A percentile compares a stretch with the other conserved stretches of the same genome.
Conservation (phyloP, 2,888 invertebrate species). For the Torymus texanus region DNA sequence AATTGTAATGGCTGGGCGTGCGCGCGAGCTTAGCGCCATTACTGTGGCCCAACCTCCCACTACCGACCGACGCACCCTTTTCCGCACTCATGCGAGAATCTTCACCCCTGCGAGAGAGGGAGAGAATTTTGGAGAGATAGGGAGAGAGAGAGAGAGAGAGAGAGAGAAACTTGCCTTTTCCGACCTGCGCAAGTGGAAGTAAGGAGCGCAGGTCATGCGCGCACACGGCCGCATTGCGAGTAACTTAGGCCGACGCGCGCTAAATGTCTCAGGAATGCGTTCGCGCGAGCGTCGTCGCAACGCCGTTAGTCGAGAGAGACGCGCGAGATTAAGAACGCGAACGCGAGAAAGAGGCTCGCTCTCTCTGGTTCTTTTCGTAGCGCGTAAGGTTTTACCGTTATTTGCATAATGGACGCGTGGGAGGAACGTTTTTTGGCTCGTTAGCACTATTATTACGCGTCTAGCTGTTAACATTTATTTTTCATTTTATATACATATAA, state of each 20-base stretch:
- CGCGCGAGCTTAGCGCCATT: slow-evolving; percentile 62
- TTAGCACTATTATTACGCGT: too few relatives aligned
- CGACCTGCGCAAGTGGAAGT: too few relatives aligned
- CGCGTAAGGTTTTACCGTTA: background rate
- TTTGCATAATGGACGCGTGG: too few relatives aligned
- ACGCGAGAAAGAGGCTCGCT: too few relatives aligned
- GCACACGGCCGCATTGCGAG: background rate
- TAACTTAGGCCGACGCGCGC: background rate
- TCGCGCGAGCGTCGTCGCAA: background rate
- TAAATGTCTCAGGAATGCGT: slow-evolving; percentile 26
- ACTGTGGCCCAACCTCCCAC: slow-evolving; percentile 56
- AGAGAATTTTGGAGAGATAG: too few relatives aligned
- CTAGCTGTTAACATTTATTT: too few relatives aligned
- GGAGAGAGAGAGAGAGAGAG: too few relatives aligned
- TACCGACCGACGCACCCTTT: background rate
- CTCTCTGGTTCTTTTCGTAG: background rate
- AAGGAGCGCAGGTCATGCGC: background rate
- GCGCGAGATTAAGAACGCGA: background rate
- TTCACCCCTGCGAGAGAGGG: too few relatives aligned
- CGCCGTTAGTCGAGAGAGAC: background rate
- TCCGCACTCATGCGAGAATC: background rate
- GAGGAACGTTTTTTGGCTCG: too few relatives aligned
- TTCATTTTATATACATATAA: too few relatives aligned
- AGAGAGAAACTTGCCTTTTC: too few relatives aligned
- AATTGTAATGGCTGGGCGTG: slow-evolving; percentile 69